Evolutionary conservation across 2,113 vertebrate genomes (phyloP).

Genomic region (Murina feae): DNA sequence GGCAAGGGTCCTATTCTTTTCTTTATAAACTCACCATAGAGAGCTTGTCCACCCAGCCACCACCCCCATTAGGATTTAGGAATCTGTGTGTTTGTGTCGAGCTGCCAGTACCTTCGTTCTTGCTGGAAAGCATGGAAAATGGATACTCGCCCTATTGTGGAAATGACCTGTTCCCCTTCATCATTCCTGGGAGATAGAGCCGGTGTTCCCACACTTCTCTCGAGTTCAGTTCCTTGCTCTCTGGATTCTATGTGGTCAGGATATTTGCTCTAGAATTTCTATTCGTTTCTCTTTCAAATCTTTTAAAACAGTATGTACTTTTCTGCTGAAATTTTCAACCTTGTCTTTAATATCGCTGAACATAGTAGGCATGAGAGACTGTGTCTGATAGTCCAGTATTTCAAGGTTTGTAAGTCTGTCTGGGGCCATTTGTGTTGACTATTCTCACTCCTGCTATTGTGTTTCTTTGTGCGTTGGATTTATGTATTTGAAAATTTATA

Average conservation of each 20-base stretch:
- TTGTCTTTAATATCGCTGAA: not conserved
- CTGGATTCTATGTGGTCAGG: not conserved
- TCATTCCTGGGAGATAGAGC: not conserved
- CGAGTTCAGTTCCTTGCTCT: not conserved
- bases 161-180: not conserved
- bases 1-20: not conserved
- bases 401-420: not conserved
- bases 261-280: not conserved
- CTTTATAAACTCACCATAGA: not conserved
- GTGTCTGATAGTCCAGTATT: not conserved
- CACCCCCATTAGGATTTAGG: not conserved
- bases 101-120: not conserved
- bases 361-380: not conserved
- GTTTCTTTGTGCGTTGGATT: not conserved
- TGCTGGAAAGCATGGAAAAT: not conserved
- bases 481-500: not conserved
- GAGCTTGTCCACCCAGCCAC: not conserved
- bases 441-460: not conserved
- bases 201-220: not conserved
- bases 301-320: not conserved
- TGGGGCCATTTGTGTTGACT: not conserved
- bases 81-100: not conserved
- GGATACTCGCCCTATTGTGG: not conserved
- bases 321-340: not conserved
- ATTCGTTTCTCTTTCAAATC: not conserved